Evolutionary conservation across 2,113 vertebrate genomes (phyloP).

Genomic region (Oncorhynchus nerka): DNA sequence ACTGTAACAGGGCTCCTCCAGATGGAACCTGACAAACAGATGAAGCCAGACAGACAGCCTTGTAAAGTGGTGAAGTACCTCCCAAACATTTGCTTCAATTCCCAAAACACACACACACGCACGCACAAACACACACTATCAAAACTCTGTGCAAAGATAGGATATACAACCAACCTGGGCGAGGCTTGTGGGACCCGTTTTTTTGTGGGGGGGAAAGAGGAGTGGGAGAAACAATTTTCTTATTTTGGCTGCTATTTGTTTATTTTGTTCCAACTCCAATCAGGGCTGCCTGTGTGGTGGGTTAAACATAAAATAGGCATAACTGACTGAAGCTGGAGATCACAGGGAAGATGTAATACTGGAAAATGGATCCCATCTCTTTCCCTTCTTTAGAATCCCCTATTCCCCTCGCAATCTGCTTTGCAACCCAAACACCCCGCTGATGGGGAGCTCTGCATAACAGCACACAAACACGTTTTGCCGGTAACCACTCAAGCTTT

Average conservation of each 20-base stretch:
- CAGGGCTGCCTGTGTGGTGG: conserved; percentile 8
- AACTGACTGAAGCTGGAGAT: conserved; percentile 30
- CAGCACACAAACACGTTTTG: conserved; percentile 17
- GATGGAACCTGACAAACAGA: too few species aligned
- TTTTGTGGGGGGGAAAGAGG: conserved; percentile 24
- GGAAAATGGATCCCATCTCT: conserved; percentile 16
- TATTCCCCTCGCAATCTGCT: conserved; percentile 8
- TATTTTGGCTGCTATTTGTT: conserved; percentile 42
- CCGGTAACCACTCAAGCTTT: conserved; percentile 16
- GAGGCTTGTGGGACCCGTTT: conserved; percentile 27
- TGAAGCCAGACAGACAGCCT: not conserved
- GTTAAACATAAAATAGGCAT: conserved; percentile 12
- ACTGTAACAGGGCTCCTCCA: too few species aligned
- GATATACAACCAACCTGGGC: not conserved
- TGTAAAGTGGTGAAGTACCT: too few species aligned
- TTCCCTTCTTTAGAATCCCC: not conserved
- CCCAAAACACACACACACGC: too few species aligned
- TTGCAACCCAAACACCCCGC: conserved; percentile 22
- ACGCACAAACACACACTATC: too few species aligned
- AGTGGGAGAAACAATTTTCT: conserved; percentile 48
- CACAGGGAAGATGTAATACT: conserved; percentile 2
- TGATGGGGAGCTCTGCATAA: not conserved
- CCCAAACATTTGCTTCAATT: too few species aligned
- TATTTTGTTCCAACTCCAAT: conserved; percentile 28
- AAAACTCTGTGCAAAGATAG: too few species aligned